These are phyloP conservation scores for Cathartes aura DNA, from an alignment of 2,113 vertebrate species.

Conservation along the genomic window DNA sequence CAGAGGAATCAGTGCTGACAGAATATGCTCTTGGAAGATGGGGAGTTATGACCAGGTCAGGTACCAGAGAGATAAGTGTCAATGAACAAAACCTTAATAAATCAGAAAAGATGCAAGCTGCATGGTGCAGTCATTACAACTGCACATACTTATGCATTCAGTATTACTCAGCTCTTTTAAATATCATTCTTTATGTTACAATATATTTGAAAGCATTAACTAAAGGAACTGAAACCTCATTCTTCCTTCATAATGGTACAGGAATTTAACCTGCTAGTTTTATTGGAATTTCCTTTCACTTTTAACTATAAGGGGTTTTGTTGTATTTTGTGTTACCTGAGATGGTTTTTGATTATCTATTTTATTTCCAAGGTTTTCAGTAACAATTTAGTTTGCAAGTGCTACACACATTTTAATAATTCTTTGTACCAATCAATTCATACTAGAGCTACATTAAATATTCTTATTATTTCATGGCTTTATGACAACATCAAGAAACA, in stretches of 20 bases:
- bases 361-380: not conserved
- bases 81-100: not conserved
- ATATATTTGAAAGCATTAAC: not conserved
- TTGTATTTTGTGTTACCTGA: not conserved
- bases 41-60: not conserved
- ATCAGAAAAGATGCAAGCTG: not conserved
- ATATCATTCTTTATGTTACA: not conserved
- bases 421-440: not conserved
- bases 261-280: not conserved
- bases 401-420: not conserved
- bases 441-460: not conserved
- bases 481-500: not conserved
- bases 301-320: not conserved
- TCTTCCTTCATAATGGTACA: not conserved
- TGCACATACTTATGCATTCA: not conserved
- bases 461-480: not conserved
- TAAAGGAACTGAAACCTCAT: not conserved
- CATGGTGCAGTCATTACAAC: not conserved
- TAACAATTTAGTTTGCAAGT: not conserved
- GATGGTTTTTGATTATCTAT: not conserved
- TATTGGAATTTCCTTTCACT: not conserved
- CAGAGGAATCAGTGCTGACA: not conserved
- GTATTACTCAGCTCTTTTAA: not conserved
- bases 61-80: not conserved
- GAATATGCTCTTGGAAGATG: not conserved